Conservation (phyloP, 2,888 invertebrate species). For the Amblyjoppa fuscipennis region DNA sequence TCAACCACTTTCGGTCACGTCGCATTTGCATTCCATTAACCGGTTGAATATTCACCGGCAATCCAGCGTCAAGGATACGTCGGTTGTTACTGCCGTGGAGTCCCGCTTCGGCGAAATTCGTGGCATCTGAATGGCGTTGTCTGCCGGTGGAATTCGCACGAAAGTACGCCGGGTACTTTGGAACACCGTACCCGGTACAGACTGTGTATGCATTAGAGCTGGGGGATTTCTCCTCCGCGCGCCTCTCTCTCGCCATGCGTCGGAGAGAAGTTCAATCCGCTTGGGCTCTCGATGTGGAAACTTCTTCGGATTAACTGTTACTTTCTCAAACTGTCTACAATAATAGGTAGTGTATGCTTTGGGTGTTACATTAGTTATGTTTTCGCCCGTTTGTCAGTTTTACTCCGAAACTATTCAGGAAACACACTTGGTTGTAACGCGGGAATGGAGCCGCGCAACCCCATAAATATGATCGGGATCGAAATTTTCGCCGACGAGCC, state of each 20-base stretch:
- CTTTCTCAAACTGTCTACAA: not conserved
- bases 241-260: not conserved
- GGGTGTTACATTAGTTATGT: slow-evolving; percentile 10
- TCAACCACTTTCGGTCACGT: slow-evolving; percentile 68
- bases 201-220: slow-evolving; percentile 5
- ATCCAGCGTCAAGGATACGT: slow-evolving; percentile 58
- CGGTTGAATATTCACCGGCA: slow-evolving; percentile 72
- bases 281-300: slow-evolving; percentile 13
- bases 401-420: too few species aligned
- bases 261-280: slow-evolving; percentile 17
- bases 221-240: slow-evolving; percentile 2
- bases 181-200: slow-evolving; percentile 2
- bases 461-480: not conserved
- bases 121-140: slow-evolving; percentile 32
- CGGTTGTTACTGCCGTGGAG: not conserved
- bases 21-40: slow-evolving; percentile 73
- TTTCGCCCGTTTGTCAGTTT: not conserved
- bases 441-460: too few species aligned
- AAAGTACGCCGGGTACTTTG: slow-evolving; percentile 37
- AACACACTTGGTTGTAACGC: not conserved
- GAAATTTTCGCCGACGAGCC: not conserved
- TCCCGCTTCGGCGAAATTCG: slow-evolving; percentile 28
- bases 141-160: slow-evolving; percentile 55
- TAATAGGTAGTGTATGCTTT: not conserved
- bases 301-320: slow-evolving; percentile 12